These are phyloP conservation scores for Falco rusticolus DNA, from an alignment of 2,797 vertebrate species.

Conservation along the genomic window DNA sequence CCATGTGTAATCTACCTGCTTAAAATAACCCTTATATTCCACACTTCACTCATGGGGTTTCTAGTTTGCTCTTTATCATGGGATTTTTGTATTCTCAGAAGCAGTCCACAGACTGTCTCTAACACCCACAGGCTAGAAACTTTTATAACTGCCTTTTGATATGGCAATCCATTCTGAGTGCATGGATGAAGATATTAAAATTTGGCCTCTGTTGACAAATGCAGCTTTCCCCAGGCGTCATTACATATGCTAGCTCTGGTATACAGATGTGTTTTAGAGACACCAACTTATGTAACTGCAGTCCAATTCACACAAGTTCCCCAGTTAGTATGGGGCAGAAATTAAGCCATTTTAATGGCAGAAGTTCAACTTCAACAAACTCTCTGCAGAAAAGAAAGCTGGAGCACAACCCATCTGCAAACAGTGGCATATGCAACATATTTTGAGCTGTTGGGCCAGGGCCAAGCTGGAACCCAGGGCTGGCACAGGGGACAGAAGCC, in stretches of 20 bases:
- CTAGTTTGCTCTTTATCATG: neutral
- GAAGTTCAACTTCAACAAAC: neutral
- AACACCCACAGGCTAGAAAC: neutral
- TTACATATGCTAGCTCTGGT: neutral
- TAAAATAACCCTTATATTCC: neutral
- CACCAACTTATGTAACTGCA: neutral
- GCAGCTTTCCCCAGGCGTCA: neutral
- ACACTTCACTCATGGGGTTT: neutral
- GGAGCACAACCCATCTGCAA: neutral
- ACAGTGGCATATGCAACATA: neutral
- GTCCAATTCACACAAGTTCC: neutral
- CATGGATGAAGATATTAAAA: neutral
- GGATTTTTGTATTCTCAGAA: neutral
- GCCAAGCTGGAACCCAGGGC: neutral
- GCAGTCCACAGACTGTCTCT: neutral
- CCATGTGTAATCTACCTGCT: neutral
- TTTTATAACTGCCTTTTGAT: neutral
- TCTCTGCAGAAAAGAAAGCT: neutral
- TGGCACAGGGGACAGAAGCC: neutral
- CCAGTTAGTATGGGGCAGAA: neutral
- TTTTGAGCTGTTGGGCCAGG: neutral
- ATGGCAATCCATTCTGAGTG: neutral
- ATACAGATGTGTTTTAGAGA: neutral
- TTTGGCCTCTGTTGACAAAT: neutral
- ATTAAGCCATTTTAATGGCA: neutral